A percentile compares a stretch with the other conserved stretches of the same genome.
phyloP scores from a whole-genome alignment of 1,140 invertebrate species.

The Gryon sp. region DNA sequence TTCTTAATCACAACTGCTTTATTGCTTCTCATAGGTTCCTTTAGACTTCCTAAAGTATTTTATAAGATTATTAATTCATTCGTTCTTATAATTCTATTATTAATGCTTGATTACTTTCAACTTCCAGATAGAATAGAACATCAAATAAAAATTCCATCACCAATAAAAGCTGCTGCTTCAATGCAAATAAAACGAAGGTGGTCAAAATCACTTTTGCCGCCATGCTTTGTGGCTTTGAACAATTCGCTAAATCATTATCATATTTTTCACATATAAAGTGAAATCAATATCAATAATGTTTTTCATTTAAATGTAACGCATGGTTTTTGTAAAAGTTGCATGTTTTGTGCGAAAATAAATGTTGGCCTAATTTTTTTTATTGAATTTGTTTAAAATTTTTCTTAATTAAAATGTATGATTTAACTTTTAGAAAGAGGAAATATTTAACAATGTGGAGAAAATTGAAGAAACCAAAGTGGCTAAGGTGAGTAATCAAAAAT shows the following conservation, averaged over 20 bases:
- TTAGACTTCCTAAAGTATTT: constrained; percentile 26
- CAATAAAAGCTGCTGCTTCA: too few species aligned
- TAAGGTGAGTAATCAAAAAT: constrained; percentile 65
- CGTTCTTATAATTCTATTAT: constrained; percentile 49
- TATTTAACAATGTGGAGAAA: constrained; percentile 78
- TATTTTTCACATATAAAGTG: too few species aligned
- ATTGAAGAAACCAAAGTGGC: constrained; percentile 72
- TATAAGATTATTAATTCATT: constrained; percentile 28
- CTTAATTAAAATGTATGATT: not conserved
- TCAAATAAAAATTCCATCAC: constrained; percentile 17
- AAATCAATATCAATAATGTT: not conserved
- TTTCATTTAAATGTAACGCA: constrained; percentile 3
- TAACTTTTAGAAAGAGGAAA: constrained; percentile 74
- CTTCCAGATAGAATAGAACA: constrained; percentile 50
- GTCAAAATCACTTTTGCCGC: constrained; percentile 51
- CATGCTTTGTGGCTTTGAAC: constrained; percentile 21
- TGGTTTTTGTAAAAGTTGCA: constrained; percentile 13
- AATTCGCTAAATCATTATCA: too few species aligned
- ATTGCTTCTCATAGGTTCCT: constrained; percentile 47
- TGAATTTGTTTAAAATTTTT: not conserved
- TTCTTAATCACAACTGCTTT: constrained; percentile 41
- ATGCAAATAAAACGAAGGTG: constrained; percentile 65
- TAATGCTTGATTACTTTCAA: constrained; percentile 58
- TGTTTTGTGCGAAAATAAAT: not conserved
- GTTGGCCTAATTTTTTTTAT: not conserved